A percentile compares a stretch with the other conserved stretches of the same genome.
Evolutionary conservation across 2,888 invertebrate species (phyloP).

Genomic region (Stratiomys singularior): DNA sequence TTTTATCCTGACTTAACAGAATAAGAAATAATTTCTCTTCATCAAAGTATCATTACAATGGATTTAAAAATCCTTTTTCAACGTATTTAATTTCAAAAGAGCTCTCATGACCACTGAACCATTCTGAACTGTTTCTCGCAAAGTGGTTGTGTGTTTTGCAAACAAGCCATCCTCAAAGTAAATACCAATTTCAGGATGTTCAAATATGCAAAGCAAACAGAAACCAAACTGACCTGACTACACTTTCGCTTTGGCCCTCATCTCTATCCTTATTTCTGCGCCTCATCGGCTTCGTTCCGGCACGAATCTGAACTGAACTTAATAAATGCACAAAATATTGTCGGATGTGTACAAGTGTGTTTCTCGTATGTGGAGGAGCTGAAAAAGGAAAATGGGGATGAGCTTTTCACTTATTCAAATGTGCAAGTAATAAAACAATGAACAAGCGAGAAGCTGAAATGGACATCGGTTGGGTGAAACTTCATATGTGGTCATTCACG

Average conservation of each 20-base stretch:
- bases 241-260: too few relatives aligned
- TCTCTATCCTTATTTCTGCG: background rate
- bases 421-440: constrained; percentile 46
- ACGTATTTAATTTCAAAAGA: constrained; percentile 42
- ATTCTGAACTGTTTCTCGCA: constrained; percentile 15
- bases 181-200: constrained; percentile 46
- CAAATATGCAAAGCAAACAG: constrained; percentile 45
- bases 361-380: background rate
- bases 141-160: constrained; percentile 36
- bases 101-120: constrained; percentile 37
- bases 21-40: background rate
- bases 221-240: constrained; percentile 38
- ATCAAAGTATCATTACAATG: constrained; percentile 24
- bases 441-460: constrained; percentile 41
- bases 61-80: constrained; percentile 41
- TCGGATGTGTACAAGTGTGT: background rate
- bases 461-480: constrained; percentile 12
- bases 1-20: too few relatives aligned
- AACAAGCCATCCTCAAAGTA: constrained; percentile 45
- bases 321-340: constrained; percentile 39
- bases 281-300: constrained; percentile 5
- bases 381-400: constrained; percentile 10
- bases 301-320: background rate
- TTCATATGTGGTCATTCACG: constrained; percentile 28
- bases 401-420: constrained; percentile 43